These are phyloP conservation scores for Chiloscyllium plagiosum DNA, from an alignment of 2,113 vertebrate species.

Conservation along the genomic window DNA sequence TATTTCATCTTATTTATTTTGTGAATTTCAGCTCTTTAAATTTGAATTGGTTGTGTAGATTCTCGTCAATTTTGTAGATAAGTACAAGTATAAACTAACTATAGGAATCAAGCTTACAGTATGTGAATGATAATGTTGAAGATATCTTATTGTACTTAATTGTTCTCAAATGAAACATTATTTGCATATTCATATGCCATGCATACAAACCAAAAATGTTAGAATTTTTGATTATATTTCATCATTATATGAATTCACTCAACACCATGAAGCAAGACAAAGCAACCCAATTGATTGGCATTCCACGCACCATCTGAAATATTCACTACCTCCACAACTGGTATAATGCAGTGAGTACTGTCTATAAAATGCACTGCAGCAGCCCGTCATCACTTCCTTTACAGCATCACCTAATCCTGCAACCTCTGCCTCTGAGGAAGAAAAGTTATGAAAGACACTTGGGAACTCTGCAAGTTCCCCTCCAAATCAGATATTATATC, in stretches of 20 bases:
- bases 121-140: background rate
- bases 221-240: background rate
- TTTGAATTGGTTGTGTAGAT: background rate
- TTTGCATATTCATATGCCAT: background rate
- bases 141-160: background rate
- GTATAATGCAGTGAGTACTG: background rate
- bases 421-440: background rate
- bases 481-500: background rate
- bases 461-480: background rate
- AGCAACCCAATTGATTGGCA: background rate
- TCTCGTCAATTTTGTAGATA: background rate
- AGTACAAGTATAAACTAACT: background rate
- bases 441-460: background rate
- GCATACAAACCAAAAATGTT: background rate
- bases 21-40: background rate
- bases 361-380: background rate
- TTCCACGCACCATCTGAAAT: background rate
- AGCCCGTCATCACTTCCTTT: background rate
- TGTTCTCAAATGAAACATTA: background rate
- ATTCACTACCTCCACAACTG: background rate
- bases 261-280: background rate
- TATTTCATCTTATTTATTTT: background rate
- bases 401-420: background rate
- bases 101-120: background rate
- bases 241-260: background rate